These are phyloP conservation scores for Trichogramma dendrolimi DNA, from an alignment of 2,888 invertebrate species.

Conservation along the genomic window DNA sequence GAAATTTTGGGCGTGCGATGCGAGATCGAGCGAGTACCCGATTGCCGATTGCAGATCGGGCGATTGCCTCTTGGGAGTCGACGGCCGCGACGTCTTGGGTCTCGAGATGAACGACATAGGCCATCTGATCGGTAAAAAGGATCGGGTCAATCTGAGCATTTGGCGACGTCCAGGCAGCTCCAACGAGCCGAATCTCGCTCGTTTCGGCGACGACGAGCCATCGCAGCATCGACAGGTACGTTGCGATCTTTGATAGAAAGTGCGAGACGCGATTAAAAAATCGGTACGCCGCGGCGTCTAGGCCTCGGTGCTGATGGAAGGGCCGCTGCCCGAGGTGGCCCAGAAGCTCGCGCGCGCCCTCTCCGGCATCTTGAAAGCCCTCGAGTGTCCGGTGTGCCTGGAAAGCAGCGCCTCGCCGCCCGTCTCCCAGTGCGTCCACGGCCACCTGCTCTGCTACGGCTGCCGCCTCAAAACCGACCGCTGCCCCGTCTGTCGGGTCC, in stretches of 20 bases:
- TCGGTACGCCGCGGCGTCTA: conserved; percentile 23
- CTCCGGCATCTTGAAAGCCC: conserved; percentile 42
- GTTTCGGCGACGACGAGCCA: conserved; percentile 20
- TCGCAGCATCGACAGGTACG: conserved; percentile 24
- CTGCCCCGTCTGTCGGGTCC: conserved; percentile 62
- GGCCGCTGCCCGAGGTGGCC: conserved; percentile 46
- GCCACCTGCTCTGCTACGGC: conserved; percentile 59
- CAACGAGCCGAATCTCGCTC: conserved; percentile 13
- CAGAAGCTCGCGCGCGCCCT: conserved; percentile 43
- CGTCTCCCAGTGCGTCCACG: conserved; percentile 62
- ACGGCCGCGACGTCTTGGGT: conserved; percentile 58
- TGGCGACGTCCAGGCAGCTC: conserved; percentile 37
- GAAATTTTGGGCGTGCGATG: no score
- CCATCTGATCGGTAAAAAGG: conserved; percentile 39
- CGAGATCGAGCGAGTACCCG: not conserved
- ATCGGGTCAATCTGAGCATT: conserved; percentile 39
- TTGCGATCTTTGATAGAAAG: conserved; percentile 6
- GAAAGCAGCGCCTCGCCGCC: conserved; percentile 61
- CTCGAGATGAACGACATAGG: conserved; percentile 57
- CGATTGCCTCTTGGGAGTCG: conserved; percentile 69
- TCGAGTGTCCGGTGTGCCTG: conserved; percentile 64
- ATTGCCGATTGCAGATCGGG: conserved; percentile 53
- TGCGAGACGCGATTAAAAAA: not conserved
- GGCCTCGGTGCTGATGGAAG: conserved; percentile 32
- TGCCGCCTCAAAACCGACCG: conserved; percentile 58